A percentile compares a stretch with the other conserved stretches of the same genome.
Conservation (phyloP, 2,113 vertebrate species). For the Potamarius usumacintae region DNA sequence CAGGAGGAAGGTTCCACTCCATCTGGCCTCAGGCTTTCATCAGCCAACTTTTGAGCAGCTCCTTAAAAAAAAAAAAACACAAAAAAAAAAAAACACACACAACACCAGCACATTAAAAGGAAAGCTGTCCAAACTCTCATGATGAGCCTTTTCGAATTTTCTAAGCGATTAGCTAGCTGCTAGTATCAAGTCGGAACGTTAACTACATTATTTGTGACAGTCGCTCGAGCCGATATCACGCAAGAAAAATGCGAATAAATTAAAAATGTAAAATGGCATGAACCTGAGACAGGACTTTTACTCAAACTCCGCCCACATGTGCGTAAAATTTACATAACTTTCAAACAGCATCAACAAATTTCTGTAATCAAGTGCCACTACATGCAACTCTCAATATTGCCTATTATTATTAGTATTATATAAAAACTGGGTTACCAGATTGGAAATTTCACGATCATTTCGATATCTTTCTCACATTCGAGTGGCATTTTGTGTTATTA, state of each 20-base stretch:
- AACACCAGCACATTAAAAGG: background rate
- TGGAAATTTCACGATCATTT: background rate
- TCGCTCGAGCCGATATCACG: background rate
- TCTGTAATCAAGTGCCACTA: background rate
- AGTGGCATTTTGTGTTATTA: background rate
- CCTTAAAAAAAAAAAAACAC: background rate
- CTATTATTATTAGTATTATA: background rate
- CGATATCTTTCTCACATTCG: background rate
- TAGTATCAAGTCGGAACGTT: background rate
- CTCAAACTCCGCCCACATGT: background rate
- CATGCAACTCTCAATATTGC: too few species aligned
- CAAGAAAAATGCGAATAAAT: background rate
- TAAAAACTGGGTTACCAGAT: background rate
- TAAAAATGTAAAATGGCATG: background rate
- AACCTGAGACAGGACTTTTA: background rate
- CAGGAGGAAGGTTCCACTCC: background rate
- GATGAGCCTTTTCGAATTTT: background rate
- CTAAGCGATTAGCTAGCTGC: background rate
- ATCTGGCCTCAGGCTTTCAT: conserved; percentile 19
- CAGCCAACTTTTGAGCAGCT: background rate
- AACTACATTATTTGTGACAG: background rate
- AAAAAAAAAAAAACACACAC: background rate
- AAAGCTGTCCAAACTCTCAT: conserved; percentile 3
- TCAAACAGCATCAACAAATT: background rate
- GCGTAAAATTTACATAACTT: background rate